A percentile compares a stretch with the other conserved stretches of the same genome.
phyloP scores from a whole-genome alignment of 2,888 invertebrate species.

The Schrankia costaestrigalis region DNA sequence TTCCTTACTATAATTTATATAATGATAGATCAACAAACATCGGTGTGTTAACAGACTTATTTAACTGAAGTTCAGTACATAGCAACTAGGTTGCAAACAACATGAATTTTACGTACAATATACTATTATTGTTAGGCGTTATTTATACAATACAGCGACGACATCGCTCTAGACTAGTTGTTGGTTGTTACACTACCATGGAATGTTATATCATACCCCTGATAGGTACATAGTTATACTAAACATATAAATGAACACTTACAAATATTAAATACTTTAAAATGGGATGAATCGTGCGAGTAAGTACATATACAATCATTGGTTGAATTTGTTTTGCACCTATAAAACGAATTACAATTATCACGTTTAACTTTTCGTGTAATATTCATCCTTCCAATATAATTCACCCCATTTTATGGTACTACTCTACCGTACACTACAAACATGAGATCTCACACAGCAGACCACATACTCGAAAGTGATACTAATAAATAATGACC shows the following conservation, averaged over 20 bases:
- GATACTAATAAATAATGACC: conserved; percentile 75
- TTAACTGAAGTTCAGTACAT: conserved; percentile 43
- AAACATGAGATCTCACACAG: conserved; percentile 73
- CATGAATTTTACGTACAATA: conserved; percentile 41
- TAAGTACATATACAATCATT: too few species aligned
- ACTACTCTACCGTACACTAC: conserved; percentile 56
- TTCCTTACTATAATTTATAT: too few species aligned
- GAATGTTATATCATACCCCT: conserved; percentile 61
- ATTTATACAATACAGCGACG: conserved; percentile 46
- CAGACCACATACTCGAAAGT: conserved; percentile 59
- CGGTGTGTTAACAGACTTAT: conserved; percentile 44
- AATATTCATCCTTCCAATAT: too few species aligned
- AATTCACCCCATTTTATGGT: too few species aligned
- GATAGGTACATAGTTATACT: conserved; percentile 52
- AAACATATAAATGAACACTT: conserved; percentile 61
- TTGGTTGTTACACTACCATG: conserved; percentile 63
- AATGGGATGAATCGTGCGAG: too few species aligned
- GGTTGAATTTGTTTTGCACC: too few species aligned
- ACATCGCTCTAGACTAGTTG: conserved; percentile 72
- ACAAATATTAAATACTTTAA: conserved; percentile 45
- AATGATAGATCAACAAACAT: conserved; percentile 36
- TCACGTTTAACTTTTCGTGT: too few species aligned
- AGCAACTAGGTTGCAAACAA: conserved; percentile 64
- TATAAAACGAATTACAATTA: too few species aligned
- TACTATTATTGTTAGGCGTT: conserved; percentile 42